Conservation (phyloP, 2,888 invertebrate genomes). For the Drymonia ruficornis region DNA sequence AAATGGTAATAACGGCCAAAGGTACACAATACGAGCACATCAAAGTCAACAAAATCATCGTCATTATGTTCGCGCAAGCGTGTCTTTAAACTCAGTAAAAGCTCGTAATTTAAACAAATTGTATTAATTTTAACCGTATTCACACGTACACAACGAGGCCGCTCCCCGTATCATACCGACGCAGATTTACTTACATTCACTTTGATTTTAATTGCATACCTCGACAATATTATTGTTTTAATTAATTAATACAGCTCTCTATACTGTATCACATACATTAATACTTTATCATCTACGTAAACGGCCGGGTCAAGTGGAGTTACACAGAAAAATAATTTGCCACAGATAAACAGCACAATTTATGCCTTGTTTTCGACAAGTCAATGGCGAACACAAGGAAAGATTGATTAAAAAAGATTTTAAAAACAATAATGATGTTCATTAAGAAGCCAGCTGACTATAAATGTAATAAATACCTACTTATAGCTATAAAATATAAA, state of each 20-base stretch:
- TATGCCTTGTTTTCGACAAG: conserved; percentile 60
- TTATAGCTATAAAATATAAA: no score
- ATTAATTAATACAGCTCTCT: conserved; percentile 53
- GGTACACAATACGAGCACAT: no score
- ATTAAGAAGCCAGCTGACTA: conserved; percentile 17
- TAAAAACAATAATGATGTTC: conserved; percentile 36
- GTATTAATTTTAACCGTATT: background rate
- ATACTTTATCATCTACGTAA: conserved; percentile 56
- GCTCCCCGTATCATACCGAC: conserved; percentile 11
- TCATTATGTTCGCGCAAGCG: background rate
- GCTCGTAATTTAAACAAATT: conserved; percentile 3
- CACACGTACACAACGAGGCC: background rate
- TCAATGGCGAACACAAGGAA: conserved; percentile 33
- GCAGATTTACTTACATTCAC: conserved; percentile 22
- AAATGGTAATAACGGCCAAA: no score
- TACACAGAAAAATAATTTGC: conserved; percentile 81
- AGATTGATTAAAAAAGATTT: conserved; percentile 40
- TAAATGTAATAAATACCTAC: background rate
- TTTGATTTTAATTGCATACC: conserved; percentile 26
- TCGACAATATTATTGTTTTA: conserved; percentile 37
- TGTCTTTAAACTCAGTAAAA: background rate
- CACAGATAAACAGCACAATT: conserved; percentile 66
- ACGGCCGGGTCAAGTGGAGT: conserved; percentile 62
- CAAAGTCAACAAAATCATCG: background rate
- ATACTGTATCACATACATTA: conserved; percentile 32